phyloP scores from a whole-genome alignment of 2,113 vertebrate species.

The Melanocharis versteri region DNA sequence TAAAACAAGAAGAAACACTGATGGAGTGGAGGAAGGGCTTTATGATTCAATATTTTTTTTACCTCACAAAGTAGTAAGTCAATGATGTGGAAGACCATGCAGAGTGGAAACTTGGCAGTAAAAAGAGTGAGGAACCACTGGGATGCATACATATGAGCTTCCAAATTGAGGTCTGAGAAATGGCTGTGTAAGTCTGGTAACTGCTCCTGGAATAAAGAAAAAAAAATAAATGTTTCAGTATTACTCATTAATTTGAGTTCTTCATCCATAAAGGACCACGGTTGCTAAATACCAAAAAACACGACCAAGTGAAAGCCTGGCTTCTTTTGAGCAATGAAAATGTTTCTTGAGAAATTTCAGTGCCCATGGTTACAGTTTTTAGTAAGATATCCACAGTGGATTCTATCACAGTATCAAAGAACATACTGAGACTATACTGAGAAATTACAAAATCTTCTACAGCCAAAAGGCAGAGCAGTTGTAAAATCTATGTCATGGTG shows the following conservation, averaged over 20 bases:
- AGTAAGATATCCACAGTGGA: not conserved
- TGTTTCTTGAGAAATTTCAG: not conserved
- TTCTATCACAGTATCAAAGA: not conserved
- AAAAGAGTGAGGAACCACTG: constrained; percentile 99
- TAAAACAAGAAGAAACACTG: not conserved
- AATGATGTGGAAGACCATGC: constrained; percentile 99
- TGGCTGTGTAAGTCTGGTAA: constrained; percentile 89
- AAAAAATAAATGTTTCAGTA: not conserved
- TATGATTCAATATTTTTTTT: not conserved
- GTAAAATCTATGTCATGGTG: not conserved
- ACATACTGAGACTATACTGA: not conserved
- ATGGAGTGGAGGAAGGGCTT: not conserved
- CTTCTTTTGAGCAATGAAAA: not conserved
- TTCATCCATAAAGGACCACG: not conserved
- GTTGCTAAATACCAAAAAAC: not conserved
- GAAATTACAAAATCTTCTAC: not conserved
- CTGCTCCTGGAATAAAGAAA: constrained; percentile 81
- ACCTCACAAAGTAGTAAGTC: constrained; percentile 98
- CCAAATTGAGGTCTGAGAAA: constrained; percentile 89
- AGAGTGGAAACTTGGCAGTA: constrained; percentile 99
- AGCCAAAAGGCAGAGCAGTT: not conserved
- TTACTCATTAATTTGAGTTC: not conserved
- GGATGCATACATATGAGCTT: constrained; percentile 98
- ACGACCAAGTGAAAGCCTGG: not conserved
- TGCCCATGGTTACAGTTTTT: not conserved